These are phyloP conservation scores for Morone saxatilis DNA, from an alignment of 2,113 vertebrate genomes.

Conservation along the genomic window DNA sequence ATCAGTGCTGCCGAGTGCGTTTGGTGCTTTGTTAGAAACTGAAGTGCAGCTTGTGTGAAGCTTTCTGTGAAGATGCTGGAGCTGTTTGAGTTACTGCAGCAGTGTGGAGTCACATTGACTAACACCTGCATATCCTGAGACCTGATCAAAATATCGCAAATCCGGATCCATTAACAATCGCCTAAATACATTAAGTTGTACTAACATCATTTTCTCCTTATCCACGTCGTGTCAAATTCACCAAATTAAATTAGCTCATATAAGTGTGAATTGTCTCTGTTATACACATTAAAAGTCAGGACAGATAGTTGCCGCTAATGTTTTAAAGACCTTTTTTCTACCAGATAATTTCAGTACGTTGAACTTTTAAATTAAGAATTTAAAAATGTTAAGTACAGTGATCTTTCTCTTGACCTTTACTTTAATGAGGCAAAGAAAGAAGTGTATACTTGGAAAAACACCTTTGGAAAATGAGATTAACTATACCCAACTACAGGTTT, in stretches of 20 bases:
- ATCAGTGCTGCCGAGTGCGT: constrained; percentile 37
- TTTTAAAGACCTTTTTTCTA: not conserved
- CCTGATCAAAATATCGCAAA: constrained; percentile 16
- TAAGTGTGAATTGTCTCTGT: not conserved
- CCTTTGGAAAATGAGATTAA: not conserved
- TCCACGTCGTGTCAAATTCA: not conserved
- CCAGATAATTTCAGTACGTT: not conserved
- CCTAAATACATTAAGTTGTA: not conserved
- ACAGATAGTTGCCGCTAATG: not conserved
- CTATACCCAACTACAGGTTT: not conserved
- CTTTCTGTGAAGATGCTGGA: constrained; percentile 21
- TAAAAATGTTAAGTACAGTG: not conserved
- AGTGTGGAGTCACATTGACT: not conserved
- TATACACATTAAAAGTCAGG: not conserved
- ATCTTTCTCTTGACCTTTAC: constrained; percentile 6
- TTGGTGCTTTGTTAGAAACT: constrained; percentile 40
- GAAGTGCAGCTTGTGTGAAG: constrained; percentile 30
- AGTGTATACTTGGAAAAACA: not conserved
- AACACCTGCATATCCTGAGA: not conserved
- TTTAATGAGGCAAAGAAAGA: not conserved
- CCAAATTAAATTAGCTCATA: not conserved
- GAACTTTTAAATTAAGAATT: not conserved
- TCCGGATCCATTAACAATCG: not conserved
- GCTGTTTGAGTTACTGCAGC: constrained; percentile 16
- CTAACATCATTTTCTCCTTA: not conserved